A percentile compares a stretch with the other conserved stretches of the same genome.
phyloP scores from a whole-genome alignment of 1,140 invertebrate species.

The Hylaeus volcanicus region DNA sequence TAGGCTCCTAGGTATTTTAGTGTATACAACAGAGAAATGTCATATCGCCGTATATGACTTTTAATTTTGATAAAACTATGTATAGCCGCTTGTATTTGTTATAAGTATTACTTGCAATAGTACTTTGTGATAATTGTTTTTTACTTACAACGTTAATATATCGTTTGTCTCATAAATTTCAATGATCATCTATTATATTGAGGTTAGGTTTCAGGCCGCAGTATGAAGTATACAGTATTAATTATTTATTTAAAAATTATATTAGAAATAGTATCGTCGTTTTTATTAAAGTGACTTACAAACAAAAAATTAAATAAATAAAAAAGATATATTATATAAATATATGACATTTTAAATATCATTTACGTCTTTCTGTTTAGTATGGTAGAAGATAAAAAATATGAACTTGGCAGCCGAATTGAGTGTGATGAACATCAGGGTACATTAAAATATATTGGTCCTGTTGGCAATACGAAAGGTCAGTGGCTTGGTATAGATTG shows the following conservation, averaged over 20 bases:
- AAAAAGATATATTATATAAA: neutral
- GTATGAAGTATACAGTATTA: constrained; percentile 38
- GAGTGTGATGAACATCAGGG: constrained; percentile 82
- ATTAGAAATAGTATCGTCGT: neutral
- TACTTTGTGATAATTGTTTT: neutral
- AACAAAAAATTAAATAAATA: neutral
- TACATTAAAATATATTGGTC: constrained; percentile 83
- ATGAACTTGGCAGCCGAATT: constrained; percentile 81
- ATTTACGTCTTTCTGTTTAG: constrained; percentile 57
- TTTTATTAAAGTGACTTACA: constrained; percentile 6
- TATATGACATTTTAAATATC: neutral
- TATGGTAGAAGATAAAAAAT: constrained; percentile 76
- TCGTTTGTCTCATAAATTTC: constrained; percentile 35
- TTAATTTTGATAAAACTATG: constrained; percentile 44
- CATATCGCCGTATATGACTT: constrained; percentile 58
- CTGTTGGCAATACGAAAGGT: constrained; percentile 82
- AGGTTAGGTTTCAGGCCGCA: constrained; percentile 56
- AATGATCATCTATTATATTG: constrained; percentile 50
- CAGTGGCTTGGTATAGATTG: constrained; percentile 96
- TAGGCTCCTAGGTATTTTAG: constrained; percentile 17
- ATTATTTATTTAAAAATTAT: constrained; percentile 17
- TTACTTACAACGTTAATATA: constrained; percentile 20
- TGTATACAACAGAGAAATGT: constrained; percentile 51
- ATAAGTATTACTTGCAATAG: constrained; percentile 17
- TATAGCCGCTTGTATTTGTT: constrained; percentile 2